These are phyloP conservation scores for Ommatoiulus sabulosus DNA, from an alignment of 2,888 invertebrate genomes.

Conservation along the genomic window DNA sequence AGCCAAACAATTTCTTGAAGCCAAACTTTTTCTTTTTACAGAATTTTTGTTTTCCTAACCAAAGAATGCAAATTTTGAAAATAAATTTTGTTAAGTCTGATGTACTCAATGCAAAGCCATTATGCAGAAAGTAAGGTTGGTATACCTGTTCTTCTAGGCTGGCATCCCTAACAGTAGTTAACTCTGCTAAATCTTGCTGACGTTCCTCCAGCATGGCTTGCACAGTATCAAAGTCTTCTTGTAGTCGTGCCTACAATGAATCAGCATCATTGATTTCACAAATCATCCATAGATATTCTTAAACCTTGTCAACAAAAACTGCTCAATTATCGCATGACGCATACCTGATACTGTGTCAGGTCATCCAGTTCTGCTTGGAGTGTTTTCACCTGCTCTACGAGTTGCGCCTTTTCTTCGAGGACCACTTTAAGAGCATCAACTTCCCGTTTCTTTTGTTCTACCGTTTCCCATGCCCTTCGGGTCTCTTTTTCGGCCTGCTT, in stretches of 20 bases:
- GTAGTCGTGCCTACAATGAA: slow-evolving; percentile 64
- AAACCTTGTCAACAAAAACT: not conserved
- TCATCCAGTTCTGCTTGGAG: slow-evolving; percentile 57
- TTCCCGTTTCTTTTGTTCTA: slow-evolving; percentile 59
- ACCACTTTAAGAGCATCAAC: slow-evolving; percentile 60
- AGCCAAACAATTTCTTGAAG: too few relatives aligned
- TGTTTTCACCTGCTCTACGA: slow-evolving; percentile 59
- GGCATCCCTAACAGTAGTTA: slow-evolving; percentile 1
- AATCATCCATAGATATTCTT: not conserved
- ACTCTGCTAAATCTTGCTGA: slow-evolving; percentile 64
- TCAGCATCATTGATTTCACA: not conserved
- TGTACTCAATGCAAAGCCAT: too few relatives aligned
- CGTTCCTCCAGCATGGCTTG: slow-evolving; percentile 67
- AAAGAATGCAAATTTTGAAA: too few relatives aligned
- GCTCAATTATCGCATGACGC: not conserved
- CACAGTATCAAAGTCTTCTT: slow-evolving; percentile 68
- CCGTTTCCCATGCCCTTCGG: slow-evolving; percentile 69
- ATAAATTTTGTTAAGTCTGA: too few relatives aligned
- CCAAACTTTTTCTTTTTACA: too few relatives aligned
- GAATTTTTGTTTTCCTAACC: too few relatives aligned
- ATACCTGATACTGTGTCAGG: slow-evolving; percentile 59
- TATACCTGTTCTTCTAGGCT: slow-evolving; percentile 60
- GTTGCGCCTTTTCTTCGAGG: slow-evolving; percentile 59
- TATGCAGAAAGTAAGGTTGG: not conserved
- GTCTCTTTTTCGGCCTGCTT: slow-evolving; percentile 70